phyloP scores from a whole-genome alignment of 1,140 invertebrate species.

The Bombus confusus region DNA sequence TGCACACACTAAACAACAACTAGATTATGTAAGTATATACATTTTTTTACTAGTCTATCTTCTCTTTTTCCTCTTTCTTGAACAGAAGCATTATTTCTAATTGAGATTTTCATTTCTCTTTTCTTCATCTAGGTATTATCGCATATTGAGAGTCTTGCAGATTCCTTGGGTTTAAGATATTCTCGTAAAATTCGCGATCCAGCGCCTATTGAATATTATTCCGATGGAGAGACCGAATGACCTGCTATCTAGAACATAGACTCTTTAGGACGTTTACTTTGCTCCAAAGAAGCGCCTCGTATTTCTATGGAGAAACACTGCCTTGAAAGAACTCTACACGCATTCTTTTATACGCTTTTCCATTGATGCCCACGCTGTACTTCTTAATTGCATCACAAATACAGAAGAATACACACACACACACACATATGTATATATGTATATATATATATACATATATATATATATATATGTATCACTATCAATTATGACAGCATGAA shows the following conservation, averaged over 20 bases:
- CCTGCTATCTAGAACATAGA: slow-evolving; percentile 69
- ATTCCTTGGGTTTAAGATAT: slow-evolving; percentile 88
- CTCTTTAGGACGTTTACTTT: slow-evolving; percentile 54
- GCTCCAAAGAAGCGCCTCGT: slow-evolving; percentile 36
- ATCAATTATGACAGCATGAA: neutral
- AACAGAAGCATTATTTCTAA: neutral
- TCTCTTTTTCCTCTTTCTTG: no score
- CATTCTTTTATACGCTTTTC: slow-evolving; percentile 46
- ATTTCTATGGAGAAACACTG: slow-evolving; percentile 39
- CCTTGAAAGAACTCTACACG: slow-evolving; percentile 49
- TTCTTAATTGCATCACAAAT: neutral
- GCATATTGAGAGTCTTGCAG: slow-evolving; percentile 87
- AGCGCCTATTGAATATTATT: slow-evolving; percentile 85
- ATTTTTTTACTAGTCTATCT: neutral
- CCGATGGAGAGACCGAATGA: slow-evolving; percentile 80
- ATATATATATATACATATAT: neutral
- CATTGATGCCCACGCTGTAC: slow-evolving; percentile 1
- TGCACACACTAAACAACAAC: slow-evolving; percentile 96
- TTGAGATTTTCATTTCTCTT: slow-evolving; percentile 21
- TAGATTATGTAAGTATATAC: slow-evolving; percentile 90
- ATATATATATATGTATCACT: no score
- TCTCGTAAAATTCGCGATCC: slow-evolving; percentile 85
- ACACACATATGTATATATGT: neutral
- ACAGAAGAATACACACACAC: neutral
- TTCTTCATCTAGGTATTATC: slow-evolving; percentile 83